These are phyloP conservation scores for Scartelaos histophorus DNA, from an alignment of 2,113 vertebrate species.

Conservation along the genomic window DNA sequence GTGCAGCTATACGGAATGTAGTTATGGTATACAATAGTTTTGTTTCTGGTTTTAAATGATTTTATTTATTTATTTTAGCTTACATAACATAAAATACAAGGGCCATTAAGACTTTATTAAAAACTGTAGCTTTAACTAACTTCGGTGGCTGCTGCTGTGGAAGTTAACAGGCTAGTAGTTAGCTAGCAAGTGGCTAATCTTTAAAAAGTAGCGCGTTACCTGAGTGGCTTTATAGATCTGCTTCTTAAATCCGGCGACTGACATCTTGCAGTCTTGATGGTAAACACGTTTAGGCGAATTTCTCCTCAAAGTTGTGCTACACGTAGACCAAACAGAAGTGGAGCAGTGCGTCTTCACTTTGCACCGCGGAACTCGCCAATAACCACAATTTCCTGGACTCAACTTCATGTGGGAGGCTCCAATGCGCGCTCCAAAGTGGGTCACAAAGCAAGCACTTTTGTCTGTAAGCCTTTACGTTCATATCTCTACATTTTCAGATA, in stretches of 20 bases:
- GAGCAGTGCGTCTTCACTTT: constrained; percentile 42
- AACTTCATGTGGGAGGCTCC: constrained; percentile 51
- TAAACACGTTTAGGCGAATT: constrained; percentile 5
- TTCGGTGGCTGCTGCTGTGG: neutral
- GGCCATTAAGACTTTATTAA: neutral
- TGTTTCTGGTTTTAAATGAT: too few species aligned
- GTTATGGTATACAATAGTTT: too few species aligned
- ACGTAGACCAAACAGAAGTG: neutral
- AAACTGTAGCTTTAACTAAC: neutral
- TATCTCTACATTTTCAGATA: neutral
- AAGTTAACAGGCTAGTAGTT: constrained; percentile 24
- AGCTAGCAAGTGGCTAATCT: constrained; percentile 25
- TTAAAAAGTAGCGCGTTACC: constrained; percentile 71
- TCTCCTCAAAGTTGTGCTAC: neutral
- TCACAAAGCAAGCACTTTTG: constrained; percentile 14
- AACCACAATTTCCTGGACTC: constrained; percentile 59
- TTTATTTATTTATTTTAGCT: too few species aligned
- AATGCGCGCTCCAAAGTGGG: constrained; percentile 33
- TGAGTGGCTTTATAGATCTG: constrained; percentile 97
- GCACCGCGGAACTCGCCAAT: constrained; percentile 55
- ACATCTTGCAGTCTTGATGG: constrained; percentile 80
- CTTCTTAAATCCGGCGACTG: constrained; percentile 93
- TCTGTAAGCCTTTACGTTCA: neutral
- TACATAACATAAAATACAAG: neutral
- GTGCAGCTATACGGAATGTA: neutral